These are phyloP conservation scores for Ara ararauna DNA, from an alignment of 2,797 vertebrate genomes.

Conservation along the genomic window DNA sequence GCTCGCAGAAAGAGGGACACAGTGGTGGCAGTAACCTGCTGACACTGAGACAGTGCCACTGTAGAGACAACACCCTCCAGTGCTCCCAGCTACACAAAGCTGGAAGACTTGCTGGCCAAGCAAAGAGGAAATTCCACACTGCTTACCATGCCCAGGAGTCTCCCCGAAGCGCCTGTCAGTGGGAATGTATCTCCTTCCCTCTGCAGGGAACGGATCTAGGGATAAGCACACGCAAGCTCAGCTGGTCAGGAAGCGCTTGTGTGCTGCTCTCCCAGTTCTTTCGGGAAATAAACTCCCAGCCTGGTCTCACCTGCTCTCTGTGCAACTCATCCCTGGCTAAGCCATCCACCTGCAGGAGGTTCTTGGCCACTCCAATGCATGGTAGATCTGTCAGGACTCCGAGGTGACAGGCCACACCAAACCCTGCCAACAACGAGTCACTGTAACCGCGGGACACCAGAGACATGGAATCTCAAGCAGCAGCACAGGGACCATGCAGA, in stretches of 20 bases:
- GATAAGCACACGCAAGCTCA: background rate
- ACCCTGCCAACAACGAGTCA: slow-evolving; percentile 77
- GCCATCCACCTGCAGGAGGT: slow-evolving; percentile 91
- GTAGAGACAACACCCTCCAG: background rate
- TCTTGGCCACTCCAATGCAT: slow-evolving; percentile 94
- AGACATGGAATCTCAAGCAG: background rate
- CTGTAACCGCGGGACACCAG: background rate
- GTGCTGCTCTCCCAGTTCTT: fast-evolving
- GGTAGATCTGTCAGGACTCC: slow-evolving; percentile 89
- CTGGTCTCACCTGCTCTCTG: slow-evolving; percentile 83
- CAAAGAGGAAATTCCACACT: background rate
- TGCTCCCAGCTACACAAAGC: background rate
- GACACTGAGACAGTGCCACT: background rate
- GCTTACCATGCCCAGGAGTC: slow-evolving; percentile 87
- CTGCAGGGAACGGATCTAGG: slow-evolving; percentile 78
- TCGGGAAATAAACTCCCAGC: background rate
- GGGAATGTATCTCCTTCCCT: slow-evolving; percentile 87
- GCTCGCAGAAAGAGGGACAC: background rate
- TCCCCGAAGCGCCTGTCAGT: slow-evolving; percentile 82
- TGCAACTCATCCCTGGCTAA: slow-evolving; percentile 83
- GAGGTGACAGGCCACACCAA: slow-evolving; percentile 93
- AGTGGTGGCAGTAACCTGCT: background rate
- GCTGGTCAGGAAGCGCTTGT: fast-evolving
- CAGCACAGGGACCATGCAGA: background rate
- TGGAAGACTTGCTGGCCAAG: background rate